Evolutionary conservation across 2,797 vertebrate species (phyloP), one percentile per base, ranked within the genome.

Genomic region (Novumbra hubbsi): DNA sequence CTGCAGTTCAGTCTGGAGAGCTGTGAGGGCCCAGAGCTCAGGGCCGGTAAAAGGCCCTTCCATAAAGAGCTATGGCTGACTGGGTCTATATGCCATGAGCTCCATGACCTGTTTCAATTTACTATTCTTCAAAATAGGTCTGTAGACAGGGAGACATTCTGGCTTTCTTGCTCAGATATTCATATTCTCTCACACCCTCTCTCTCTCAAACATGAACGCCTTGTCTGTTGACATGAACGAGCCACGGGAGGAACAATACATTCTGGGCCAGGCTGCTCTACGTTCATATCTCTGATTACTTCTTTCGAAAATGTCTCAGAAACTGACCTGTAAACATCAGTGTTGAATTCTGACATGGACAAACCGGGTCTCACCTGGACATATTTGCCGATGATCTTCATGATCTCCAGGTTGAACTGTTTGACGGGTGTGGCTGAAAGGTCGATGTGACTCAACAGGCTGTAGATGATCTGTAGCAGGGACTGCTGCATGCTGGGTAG

Each of bases 371-470:
- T 86, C 66, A 99, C 98, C 96, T 99, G 98, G 48, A 99, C 96
- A 66, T 99, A 99, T 95, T 99, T 99, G 78, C 97, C 96, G 74
- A 99, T 99, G 77, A 98, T 93, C 89, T 99, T 99, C 92, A 99
- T 99, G 88, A 99, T 98, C 88, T 99, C 98, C 87, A 99, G 92
- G 88, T 99, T 99, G 86, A 99, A 99, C 91, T 98, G 96, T 81
- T 99, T 99, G 77, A 96, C 96, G 0, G 98, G 98, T 50, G 97
- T 96, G 63, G 96, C 90, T 8, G 97, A 97, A 11, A 99, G 92
- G 88, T 99, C 98, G 71, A 98, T 94, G 66, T 99, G 95, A 92
- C 96, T 99, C 89, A 99, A 84, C 71, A 99, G 94, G 84, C 98
- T 99, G 82, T 98, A 94, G 85, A 99, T 99, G 49, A 99, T 98